Conservation (phyloP, 2,113 vertebrate genomes). For the Anolis carolinensis region DNA sequence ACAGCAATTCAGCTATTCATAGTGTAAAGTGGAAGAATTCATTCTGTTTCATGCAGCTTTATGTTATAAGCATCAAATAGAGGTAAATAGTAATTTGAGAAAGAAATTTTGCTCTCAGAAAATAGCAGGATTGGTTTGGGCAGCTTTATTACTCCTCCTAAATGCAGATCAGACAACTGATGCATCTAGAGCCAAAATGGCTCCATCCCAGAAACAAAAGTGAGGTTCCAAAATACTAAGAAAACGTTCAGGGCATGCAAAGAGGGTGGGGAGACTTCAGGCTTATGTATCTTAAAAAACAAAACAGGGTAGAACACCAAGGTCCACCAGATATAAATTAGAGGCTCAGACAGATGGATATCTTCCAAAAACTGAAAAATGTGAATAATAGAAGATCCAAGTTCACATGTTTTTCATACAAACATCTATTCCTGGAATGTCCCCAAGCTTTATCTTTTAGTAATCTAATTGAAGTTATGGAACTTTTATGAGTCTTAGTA, state of each 20-base stretch:
- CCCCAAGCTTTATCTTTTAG: no score
- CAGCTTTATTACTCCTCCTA: neutral
- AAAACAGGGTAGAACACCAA: neutral
- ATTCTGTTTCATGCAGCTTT: fast-evolving
- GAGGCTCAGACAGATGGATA: no score
- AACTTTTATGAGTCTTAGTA: no score
- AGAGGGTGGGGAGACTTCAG: neutral
- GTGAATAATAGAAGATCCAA: no score
- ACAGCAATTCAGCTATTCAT: slow-evolving; percentile 1
- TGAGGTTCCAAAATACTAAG: neutral
- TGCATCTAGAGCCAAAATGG: neutral
- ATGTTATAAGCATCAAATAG: neutral
- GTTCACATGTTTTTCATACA: no score
- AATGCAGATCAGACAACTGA: neutral
- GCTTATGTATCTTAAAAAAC: neutral
- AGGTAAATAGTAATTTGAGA: neutral
- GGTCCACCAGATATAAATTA: neutral
- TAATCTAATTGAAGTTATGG: no score
- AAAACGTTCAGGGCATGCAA: neutral
- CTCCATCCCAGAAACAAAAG: neutral
- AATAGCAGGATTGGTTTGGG: neutral
- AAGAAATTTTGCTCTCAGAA: neutral
- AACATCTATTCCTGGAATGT: no score
- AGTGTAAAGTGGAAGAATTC: fast-evolving
- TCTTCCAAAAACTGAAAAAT: no score